Percentiles rank a stretch among this genome's conserved stretches.
Conservation (phyloP, 2,113 vertebrate genomes). For the Redunca redunca region DNA sequence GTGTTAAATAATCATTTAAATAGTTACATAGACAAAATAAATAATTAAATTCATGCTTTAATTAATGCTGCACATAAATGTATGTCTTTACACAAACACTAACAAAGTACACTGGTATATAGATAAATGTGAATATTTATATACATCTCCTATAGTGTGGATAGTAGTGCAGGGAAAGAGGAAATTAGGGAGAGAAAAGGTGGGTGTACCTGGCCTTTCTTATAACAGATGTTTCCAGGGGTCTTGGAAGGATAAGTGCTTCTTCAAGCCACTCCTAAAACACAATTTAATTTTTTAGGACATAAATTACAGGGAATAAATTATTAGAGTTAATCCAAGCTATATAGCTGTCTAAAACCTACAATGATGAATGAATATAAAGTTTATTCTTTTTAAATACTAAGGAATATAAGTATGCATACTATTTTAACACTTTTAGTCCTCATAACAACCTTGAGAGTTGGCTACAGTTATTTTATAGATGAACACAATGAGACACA, state of each 20-base stretch:
- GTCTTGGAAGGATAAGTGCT: neutral
- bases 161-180: neutral
- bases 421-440: neutral
- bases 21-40: neutral
- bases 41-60: neutral
- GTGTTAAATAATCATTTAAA: neutral
- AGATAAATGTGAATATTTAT: neutral
- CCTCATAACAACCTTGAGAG: neutral
- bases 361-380: neutral
- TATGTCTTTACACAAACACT: neutral
- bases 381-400: neutral
- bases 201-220: neutral
- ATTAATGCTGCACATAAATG: neutral
- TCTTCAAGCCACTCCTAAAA: neutral
- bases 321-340: slow-evolving; percentile 26
- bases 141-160: neutral
- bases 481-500: neutral
- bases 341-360: neutral
- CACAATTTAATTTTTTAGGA: slow-evolving; percentile 5
- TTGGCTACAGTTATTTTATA: neutral
- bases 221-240: neutral
- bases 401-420: neutral
- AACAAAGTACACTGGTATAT: neutral
- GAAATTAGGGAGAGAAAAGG: neutral
- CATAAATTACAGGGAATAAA: neutral